Evolutionary conservation across 2,888 invertebrate genomes (phyloP), one percentile per base, ranked within the genome.

Genomic region (Pristionchus exspectatus): DNA sequence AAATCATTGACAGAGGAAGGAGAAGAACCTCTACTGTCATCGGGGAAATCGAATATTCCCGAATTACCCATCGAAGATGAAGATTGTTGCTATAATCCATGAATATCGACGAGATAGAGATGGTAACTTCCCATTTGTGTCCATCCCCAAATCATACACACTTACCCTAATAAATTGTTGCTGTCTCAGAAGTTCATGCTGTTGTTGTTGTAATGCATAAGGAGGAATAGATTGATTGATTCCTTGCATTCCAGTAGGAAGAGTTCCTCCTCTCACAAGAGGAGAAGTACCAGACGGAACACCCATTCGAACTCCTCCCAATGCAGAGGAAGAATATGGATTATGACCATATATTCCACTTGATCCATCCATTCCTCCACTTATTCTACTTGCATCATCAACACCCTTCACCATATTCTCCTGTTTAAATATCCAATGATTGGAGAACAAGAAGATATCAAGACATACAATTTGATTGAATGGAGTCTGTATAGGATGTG

Each of bases 31-130:
- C 69, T 30, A 33, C 84, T 85, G 2, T 85, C 84, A 85, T 85
- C 84, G 24, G 33, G 84, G 84, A 85, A 85, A 33, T 85, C 84
- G 30, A 59, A 85, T 59, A 85, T 27, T 50, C 84, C 84, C 27
- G 59, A 59, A 24, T 56, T 85, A 14, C 33, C 56, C 0, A 85
- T 14, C 4, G 84, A 85, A 1, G 59, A 24, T 3, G 56, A 21
- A 30, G 84, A 85, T 24, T 85, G 84, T 85, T 85, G 84, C 84
- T 85, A 30, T 30, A 85, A 85, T 16, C 18, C 4, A 30, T 33
- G 2, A 1, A 77, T 77, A 44, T 77, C 72, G 14, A 44, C 2
- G 44, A 12, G 30, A 4, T 14, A 27, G 30, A 30, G 4, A 69
- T 69, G 9, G 30, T 69, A 30, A 30, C 12, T 69, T 27, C n/a